Percentiles rank a stretch among this genome's conserved stretches.
Conservation (phyloP, 2,113 vertebrate genomes). For the Dascyllus trimaculatus region DNA sequence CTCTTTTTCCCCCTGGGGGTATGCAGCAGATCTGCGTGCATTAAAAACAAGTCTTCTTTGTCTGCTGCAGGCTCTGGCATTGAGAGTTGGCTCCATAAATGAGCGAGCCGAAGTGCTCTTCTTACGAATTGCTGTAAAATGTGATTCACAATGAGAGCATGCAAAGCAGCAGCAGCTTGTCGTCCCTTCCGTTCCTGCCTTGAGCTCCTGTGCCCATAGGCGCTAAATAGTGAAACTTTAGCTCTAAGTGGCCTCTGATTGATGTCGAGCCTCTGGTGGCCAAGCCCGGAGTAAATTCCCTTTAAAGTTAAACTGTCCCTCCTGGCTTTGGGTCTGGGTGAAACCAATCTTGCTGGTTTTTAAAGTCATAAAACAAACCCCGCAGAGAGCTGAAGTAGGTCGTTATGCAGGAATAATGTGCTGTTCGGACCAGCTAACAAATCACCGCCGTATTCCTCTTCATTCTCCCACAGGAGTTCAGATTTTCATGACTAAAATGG, state of each 20-base stretch:
- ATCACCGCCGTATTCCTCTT: constrained; percentile 27
- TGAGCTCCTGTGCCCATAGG: constrained; percentile 43
- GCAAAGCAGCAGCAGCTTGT: constrained; percentile 7
- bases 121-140: constrained; percentile 42
- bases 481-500: too few species aligned
- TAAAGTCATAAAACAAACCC: constrained; percentile 59
- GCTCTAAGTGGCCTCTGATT: constrained; percentile 65
- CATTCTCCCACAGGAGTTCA: constrained; percentile 17
- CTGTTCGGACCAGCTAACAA: constrained; percentile 18
- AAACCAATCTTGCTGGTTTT: constrained; percentile 53
- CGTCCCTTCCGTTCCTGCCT: constrained; percentile 7
- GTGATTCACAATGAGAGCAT: constrained; percentile 45
- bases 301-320: constrained; percentile 55
- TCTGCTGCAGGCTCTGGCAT: constrained; percentile 31
- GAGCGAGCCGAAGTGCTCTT: constrained; percentile 21
- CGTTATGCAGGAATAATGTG: constrained; percentile 48
- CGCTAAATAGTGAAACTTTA: constrained; percentile 57
- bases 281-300: constrained; percentile 40
- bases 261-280: constrained; percentile 58
- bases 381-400: constrained; percentile 40
- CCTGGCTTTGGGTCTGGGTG: constrained; percentile 37
- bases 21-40: constrained; percentile 9
- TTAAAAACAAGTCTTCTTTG: constrained; percentile 40
- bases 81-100: constrained; percentile 32
- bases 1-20: neutral